Evolutionary conservation across 1,140 invertebrate species (phyloP).

Genomic region (Eriocheir sinensis): DNA sequence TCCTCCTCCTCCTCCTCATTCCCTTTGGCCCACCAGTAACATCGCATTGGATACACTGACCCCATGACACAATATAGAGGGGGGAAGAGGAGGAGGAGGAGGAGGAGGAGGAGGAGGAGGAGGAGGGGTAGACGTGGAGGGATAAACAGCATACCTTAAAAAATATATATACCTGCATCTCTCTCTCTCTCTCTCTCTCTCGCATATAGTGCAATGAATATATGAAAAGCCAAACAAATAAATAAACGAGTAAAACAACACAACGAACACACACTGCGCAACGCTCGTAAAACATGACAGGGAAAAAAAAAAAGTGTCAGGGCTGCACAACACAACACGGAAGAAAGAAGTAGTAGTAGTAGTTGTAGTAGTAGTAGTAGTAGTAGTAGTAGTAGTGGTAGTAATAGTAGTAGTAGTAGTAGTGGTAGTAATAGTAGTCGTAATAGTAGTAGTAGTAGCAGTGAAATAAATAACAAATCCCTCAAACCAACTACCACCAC

Average conservation of each 20-base stretch:
- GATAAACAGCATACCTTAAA: not conserved
- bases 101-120: not conserved
- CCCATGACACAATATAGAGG: not conserved
- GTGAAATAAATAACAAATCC: not conserved
- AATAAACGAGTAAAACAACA: no score
- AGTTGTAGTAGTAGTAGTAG: not conserved
- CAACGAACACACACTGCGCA: no score
- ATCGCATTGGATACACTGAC: not conserved
- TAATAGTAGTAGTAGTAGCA: not conserved
- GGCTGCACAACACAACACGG: not conserved
- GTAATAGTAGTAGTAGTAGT: conserved; percentile 20
- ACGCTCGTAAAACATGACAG: no score
- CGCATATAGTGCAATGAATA: no score
- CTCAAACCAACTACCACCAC: no score
- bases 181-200: conserved; percentile 1
- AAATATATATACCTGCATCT: not conserved
- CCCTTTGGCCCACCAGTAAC: not conserved
- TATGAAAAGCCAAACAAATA: no score
- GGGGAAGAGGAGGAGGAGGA: no score
- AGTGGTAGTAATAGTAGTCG: conserved; percentile 31
- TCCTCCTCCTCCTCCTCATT: not conserved
- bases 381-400: conserved; percentile 1
- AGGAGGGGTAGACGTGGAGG: no score
- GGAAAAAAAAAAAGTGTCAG: not conserved
- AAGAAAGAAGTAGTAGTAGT: conserved; percentile 1